Base-by-base conservation (phyloP, 30 jellyfish, hydroid and myxozoan species). In the Aurelia aurita complex sp. Pacific region DNA sequence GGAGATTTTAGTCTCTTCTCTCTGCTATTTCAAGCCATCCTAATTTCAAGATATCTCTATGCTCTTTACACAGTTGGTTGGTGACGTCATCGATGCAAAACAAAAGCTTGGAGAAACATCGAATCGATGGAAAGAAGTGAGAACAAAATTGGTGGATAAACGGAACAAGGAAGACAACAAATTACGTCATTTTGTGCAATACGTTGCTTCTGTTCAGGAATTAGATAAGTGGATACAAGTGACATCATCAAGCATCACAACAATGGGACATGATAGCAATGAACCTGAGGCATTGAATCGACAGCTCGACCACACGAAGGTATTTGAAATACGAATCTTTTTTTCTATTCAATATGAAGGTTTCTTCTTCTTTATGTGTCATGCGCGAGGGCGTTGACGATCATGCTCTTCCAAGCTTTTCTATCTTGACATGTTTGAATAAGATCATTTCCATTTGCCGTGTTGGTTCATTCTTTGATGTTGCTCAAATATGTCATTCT, bases 141-240 rank as follows among this genome's bases (percentile, higher is more conserved):
- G 81, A 34, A 80, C 75, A 61, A 83, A 83, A 62, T 53, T 94
- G 65, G 73, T 59, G 5, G 97, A 88, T 33, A 82, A 88, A 76
- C 62, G 96, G 23, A 88, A 77, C 77, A 64, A 81, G 59, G 88
- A 63, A 29, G 86, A 88, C 75, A 70, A 17, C 81, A 84, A 73
- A 35, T 63, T 94, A 67, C 86, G 81, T n/a, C 95, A 89, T 57
- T 14, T 79, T 50, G 96, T 74, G 23, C 92, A 76, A 74, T 94
- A 89, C 53, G 88, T 81, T 5, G 57, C 85, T 29, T 85, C 81
- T 12, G 68, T 84, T 17, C 83, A 85, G 23, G 96, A 87, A 10
- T 71, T 94, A 43, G 97, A 88, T 43, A 88, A 77, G 46, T 94
- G 98, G 98, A 83, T 88, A 46, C 83, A 85, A 66, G 94, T 67